Percentiles rank a stretch among this genome's conserved stretches.
These are phyloP conservation scores for Indri indri DNA, from an alignment of 2,113 vertebrate species.

Conservation along the genomic window DNA sequence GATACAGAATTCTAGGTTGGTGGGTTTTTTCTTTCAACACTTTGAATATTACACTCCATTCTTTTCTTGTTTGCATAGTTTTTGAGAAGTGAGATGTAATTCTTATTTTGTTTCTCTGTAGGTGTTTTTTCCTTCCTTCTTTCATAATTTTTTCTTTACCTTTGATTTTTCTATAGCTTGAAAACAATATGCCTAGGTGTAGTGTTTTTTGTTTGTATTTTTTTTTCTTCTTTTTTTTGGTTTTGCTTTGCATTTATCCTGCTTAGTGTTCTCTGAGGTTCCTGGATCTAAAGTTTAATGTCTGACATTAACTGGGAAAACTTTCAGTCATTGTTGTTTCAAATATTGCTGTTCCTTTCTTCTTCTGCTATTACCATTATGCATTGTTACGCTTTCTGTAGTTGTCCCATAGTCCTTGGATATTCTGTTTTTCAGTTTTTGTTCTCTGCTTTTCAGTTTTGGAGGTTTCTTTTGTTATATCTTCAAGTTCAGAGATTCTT, in stretches of 20 bases:
- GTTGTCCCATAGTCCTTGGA: background rate
- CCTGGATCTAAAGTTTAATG: background rate
- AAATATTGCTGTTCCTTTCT: background rate
- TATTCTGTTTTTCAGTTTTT: background rate
- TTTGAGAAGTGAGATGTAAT: background rate
- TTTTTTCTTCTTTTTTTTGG: too few relatives aligned
- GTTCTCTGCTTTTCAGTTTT: background rate
- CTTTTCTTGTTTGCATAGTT: background rate
- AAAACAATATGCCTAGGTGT: background rate
- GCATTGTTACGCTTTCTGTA: background rate
- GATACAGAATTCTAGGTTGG: background rate
- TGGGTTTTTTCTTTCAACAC: background rate
- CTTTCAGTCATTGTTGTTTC: background rate
- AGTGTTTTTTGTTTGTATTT: background rate
- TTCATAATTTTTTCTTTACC: background rate
- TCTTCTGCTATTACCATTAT: background rate
- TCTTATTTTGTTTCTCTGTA: background rate
- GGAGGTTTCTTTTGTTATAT: background rate
- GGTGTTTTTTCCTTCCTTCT: background rate
- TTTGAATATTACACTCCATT: background rate
- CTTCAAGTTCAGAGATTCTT: background rate
- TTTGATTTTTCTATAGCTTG: background rate
- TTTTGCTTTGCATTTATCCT: background rate
- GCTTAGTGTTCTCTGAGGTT: background rate
- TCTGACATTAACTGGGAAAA: background rate